These are phyloP conservation scores for Vireo griseus DNA, from an alignment of 2,797 vertebrate genomes.

Conservation along the genomic window DNA sequence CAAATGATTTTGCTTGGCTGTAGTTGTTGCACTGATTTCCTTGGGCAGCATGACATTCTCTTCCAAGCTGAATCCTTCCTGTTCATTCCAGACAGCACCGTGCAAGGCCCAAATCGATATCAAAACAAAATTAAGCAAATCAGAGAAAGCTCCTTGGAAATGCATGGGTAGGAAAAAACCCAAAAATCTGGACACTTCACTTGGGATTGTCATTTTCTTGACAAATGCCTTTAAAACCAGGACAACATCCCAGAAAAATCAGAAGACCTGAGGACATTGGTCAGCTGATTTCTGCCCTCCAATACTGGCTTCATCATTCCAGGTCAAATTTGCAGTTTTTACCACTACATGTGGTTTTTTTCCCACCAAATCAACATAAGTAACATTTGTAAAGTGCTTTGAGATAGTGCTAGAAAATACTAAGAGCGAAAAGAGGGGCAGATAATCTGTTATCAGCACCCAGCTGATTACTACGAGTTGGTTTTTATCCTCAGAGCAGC, in stretches of 20 bases:
- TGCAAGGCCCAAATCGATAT: not conserved
- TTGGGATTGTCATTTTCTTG: not conserved
- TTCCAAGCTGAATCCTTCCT: not conserved
- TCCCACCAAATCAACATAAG: not conserved
- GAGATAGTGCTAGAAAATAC: constrained; percentile 33
- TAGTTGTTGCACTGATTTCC: not conserved
- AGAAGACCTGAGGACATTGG: not conserved
- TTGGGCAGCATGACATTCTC: not conserved
- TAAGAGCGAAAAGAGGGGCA: not conserved
- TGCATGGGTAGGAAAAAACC: not conserved
- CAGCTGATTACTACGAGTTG: not conserved
- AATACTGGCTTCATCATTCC: not conserved
- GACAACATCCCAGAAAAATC: not conserved
- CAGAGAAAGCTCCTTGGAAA: constrained; percentile 47
- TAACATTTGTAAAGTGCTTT: constrained; percentile 51
- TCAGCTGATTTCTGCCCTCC: not conserved
- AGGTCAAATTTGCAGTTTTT: not conserved
- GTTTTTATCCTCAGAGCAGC: not conserved
- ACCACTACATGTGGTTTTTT: not conserved
- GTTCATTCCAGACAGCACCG: not conserved
- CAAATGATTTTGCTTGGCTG: not conserved
- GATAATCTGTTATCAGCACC: not conserved
- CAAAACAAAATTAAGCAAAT: constrained; percentile 29
- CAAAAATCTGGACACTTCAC: not conserved
- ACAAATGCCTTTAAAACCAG: not conserved